Evolutionary conservation across 2,888 invertebrate species (phyloP), one percentile per base, ranked within the genome.

Genomic region (Drosophila rubida): DNA sequence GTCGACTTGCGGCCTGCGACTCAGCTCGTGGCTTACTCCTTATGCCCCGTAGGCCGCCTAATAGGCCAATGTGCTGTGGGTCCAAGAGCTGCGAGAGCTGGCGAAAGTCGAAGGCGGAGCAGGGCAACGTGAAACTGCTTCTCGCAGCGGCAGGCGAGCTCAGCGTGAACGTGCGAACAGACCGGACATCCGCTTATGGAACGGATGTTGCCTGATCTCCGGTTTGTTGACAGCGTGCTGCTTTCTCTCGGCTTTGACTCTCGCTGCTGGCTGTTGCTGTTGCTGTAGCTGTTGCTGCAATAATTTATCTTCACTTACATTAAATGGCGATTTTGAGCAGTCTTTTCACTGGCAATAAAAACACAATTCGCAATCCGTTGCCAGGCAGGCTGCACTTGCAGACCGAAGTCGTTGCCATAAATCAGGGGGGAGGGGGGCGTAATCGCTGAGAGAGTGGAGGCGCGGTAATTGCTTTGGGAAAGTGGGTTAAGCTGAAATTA

Each of bases 401-500:
- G 61, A 60, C 39, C 46, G 59, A 8, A 4, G 22, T 32, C 42
- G 46, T 46, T 42, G 64, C 16, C 82, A 87, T 81, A 81, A 87
- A 84, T 81, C 87, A 84, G 64, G n/a, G n/a, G n/a, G n/a, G n/a
- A n/a, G n/a, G n/a, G n/a, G n/a, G n/a, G n/a, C n/a, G n/a, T n/a
- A n/a, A n/a, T n/a, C n/a, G 50, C n/a, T 8, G 42, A 8, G 44
- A 53, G 32, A 69, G 64, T 75, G 73, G 32, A 73, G 63, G 54
- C 76, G 61, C 77, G 83, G 80, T 80, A 80, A 80, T 86, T 80
- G 80, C 80, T 58, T 67, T 69, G 77, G 67, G 81, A 78, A 81
- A 81, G 75, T 87, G 79, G 81, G 81, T 87, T 81, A 81, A 81
- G 79, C 81, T 78, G 75, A 81, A 87, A 87, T 87, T 87, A 81